phyloP scores from a whole-genome alignment of 2,113 vertebrate genomes.

The Odobenus rosmarus region DNA sequence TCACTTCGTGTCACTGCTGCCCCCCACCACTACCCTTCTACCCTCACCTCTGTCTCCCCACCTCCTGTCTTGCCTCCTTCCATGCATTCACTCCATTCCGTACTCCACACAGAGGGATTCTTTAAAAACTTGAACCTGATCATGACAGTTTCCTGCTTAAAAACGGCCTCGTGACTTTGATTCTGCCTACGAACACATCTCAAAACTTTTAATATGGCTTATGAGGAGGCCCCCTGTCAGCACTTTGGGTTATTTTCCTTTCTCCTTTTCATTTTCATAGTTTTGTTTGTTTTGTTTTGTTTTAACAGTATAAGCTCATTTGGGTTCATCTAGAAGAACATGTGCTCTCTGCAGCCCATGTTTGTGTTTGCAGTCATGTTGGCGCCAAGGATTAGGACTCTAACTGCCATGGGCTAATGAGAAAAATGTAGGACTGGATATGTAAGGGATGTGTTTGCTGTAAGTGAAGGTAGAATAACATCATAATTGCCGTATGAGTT shows the following conservation, averaged over 20 bases:
- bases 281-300: background rate
- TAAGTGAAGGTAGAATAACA: background rate
- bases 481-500: accelerated
- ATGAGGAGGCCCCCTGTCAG: background rate
- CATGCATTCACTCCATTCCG: background rate
- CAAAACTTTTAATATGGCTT: background rate
- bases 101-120: background rate
- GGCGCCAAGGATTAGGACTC: background rate
- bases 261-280: background rate
- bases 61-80: background rate
- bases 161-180: background rate
- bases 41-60: background rate
- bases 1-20: background rate
- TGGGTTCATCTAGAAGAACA: too few species aligned
- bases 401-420: background rate
- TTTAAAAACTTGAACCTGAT: background rate
- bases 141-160: background rate
- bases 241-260: background rate
- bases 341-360: background rate
- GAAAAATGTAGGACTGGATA: background rate
- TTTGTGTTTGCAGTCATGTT: background rate
- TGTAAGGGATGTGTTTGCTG: background rate
- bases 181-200: background rate
- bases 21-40: accelerated
- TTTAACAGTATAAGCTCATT: background rate